A percentile compares a stretch with the other conserved stretches of the same genome.
Evolutionary conservation across 1,140 invertebrate genomes (phyloP).

Genomic region (Geopemphigus sp.): DNA sequence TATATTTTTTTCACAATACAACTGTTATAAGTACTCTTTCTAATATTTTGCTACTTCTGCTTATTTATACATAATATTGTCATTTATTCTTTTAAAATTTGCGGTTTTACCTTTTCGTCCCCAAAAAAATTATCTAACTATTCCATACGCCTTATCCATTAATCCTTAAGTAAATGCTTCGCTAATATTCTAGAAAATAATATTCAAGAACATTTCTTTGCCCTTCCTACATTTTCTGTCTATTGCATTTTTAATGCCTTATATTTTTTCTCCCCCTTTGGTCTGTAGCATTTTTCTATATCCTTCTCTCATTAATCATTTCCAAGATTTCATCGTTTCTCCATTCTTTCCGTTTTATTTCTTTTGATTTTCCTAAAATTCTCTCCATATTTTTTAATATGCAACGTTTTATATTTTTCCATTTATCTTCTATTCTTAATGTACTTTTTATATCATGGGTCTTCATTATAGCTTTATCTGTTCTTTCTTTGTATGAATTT

Average conservation of each 20-base stretch:
- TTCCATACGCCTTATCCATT: conserved; percentile 6
- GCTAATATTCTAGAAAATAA: background rate
- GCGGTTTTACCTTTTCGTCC: background rate
- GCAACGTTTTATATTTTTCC: conserved; percentile 16
- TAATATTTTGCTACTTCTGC: background rate
- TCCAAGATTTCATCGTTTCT: conserved; percentile 2
- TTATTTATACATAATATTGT: background rate
- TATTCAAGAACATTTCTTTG: conserved; percentile 2
- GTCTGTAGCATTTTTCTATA: conserved; percentile 17
- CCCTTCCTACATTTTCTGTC: background rate
- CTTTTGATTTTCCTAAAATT: conserved; percentile 9
- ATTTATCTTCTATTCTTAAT: background rate
- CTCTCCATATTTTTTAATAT: background rate
- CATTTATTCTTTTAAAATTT: background rate
- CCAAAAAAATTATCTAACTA: background rate
- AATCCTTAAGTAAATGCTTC: background rate
- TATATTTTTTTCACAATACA: background rate
- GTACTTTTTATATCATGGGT: background rate
- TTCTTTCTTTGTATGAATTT: conserved; percentile 11
- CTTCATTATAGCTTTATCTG: background rate
- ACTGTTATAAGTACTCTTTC: background rate
- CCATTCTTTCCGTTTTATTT: background rate
- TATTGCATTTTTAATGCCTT: conserved; percentile 21
- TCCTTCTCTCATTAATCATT: conserved; percentile 24
- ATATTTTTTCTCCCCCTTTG: background rate